Evolutionary conservation across 2,888 invertebrate species (phyloP).

Genomic region (Subacronicta megacephala): DNA sequence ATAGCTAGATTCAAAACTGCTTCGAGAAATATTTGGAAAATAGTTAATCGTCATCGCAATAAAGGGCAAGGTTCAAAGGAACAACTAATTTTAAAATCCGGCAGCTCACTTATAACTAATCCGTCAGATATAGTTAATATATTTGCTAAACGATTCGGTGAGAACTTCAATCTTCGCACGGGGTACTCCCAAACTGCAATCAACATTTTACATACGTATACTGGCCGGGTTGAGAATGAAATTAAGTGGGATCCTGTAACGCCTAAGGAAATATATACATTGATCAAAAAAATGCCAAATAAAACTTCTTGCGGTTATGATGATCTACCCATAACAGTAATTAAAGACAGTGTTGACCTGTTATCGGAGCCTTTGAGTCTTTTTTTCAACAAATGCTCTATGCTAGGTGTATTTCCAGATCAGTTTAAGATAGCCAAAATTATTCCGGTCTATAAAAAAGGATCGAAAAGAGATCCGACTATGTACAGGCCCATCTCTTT

Average conservation of each 20-base stretch:
- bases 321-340: constrained; percentile 17
- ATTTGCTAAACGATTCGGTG: too few relatives aligned
- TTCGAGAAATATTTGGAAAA: constrained; percentile 7
- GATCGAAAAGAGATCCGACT: background rate
- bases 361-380: constrained; percentile 18
- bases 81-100: background rate
- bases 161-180: background rate
- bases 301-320: constrained; percentile 26
- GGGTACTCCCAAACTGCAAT: background rate
- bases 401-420: constrained; percentile 7
- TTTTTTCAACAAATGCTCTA: constrained; percentile 25
- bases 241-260: constrained; percentile 3
- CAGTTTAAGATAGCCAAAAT: constrained; percentile 8
- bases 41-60: constrained; percentile 10
- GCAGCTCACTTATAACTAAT: background rate
- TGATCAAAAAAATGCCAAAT: constrained; percentile 16
- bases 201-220: constrained; percentile 1
- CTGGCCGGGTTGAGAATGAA: constrained; percentile 2
- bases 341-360: constrained; percentile 28
- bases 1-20: constrained; percentile 4
- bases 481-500: constrained; percentile 10
- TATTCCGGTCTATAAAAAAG: constrained; percentile 9
- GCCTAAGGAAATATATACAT: constrained; percentile 7
- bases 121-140: constrained; percentile 10
- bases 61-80: background rate